Evolutionary conservation across 1,140 invertebrate species (phyloP), one percentile per base, ranked within the genome.

Genomic region (Bathynomus jamesi): DNA sequence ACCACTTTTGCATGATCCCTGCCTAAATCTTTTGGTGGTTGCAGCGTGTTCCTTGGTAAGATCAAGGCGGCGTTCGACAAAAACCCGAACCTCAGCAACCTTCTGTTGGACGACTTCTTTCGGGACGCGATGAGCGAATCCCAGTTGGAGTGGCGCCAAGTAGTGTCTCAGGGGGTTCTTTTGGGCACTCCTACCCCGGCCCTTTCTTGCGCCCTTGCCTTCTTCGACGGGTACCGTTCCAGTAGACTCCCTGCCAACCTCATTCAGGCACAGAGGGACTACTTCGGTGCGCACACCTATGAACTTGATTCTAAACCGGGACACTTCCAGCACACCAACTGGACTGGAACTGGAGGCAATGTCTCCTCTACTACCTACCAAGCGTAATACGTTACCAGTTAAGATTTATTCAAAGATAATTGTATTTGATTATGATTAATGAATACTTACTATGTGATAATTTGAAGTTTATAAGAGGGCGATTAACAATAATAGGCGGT

Each of bases 241-340:
- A 87, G 83, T 29, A 83, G 86, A 65, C 83, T 98, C 31, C 95
- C 96, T 2, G 95, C 96, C 10, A 98, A 98, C 83, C 83, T 98
- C 27, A 86, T 98, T 70, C 93, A 96, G 88, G 98, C 97, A 0
- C 96, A 99, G 83, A 84, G 98, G 60, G 97, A 99, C 83, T 99
- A 97, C 81, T 99, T 99, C 82, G 98, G 98, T 0, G 97, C 98
- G 0, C 98, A 99, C 82, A 99, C 96, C 0, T 99, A 99, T 79
- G 96, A 99, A 82, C 82, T 98, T 61, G 81, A 96, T 3, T 85
- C 84, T 8, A 84, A 91, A 69, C 96, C 97, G 62, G 96, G 96
- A 27, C 89, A 88, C 75, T 98, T 92, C 83, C 86, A 95, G 0
- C 97, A 99, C 80, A 99, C 96, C 61, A 99, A 99, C 82, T 99